Conservation (phyloP, 2,797 vertebrate genomes). For the Gadopsis bispinosus region DNA sequence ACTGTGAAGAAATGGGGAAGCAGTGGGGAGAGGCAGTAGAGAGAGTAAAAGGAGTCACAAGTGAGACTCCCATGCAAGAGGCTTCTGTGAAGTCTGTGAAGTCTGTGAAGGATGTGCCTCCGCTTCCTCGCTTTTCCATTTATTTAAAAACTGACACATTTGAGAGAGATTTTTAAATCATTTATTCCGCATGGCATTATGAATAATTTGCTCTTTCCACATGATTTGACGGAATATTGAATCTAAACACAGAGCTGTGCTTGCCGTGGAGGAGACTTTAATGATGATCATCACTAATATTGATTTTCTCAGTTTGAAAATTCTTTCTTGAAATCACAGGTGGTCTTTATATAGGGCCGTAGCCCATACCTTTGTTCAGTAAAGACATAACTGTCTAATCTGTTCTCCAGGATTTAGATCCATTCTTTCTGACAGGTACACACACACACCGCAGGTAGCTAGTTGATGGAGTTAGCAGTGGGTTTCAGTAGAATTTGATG, state of each 20-base stretch:
- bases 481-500: conserved; percentile 44
- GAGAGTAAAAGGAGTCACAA: conserved; percentile 35
- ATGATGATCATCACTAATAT: conserved; percentile 53
- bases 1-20: conserved; percentile 50
- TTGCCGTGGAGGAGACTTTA: conserved; percentile 35
- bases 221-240: conserved; percentile 67
- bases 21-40: not conserved
- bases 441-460: conserved; percentile 34
- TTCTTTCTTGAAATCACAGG: conserved; percentile 28
- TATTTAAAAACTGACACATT: conserved; percentile 64
- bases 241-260: conserved; percentile 52
- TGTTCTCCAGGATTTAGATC: conserved; percentile 38
- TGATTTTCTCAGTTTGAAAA: conserved; percentile 57
- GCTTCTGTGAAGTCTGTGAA: conserved; percentile 66
- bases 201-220: conserved; percentile 62
- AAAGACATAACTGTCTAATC: conserved; percentile 50
- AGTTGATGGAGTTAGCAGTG: conserved; percentile 47
- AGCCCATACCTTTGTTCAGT: conserved; percentile 26
- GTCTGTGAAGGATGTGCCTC: conserved; percentile 44
- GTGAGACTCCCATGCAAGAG: conserved; percentile 52
- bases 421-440: conserved; percentile 28
- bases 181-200: conserved; percentile 57
- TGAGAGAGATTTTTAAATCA: conserved; percentile 63
- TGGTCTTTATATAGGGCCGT: conserved; percentile 16
- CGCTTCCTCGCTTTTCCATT: conserved; percentile 49